Percentiles rank a stretch among this genome's conserved stretches.
Evolutionary conservation across 2,113 vertebrate genomes (phyloP).

Genomic region (Octodon degus): DNA sequence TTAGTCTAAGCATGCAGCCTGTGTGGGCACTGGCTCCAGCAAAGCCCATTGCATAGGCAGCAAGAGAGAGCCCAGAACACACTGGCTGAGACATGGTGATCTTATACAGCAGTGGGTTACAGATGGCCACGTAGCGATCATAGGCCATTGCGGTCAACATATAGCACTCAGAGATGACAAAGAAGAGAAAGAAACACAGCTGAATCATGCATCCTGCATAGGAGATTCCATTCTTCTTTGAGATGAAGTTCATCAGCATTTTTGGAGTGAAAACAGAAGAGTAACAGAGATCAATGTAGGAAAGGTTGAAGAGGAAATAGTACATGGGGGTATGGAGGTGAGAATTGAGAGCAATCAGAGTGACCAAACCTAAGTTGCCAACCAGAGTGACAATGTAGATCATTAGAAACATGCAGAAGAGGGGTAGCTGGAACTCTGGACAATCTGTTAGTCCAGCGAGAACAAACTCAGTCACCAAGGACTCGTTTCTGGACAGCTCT

Average conservation of each 20-base stretch:
- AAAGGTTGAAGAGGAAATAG: conserved; percentile 71
- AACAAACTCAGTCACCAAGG: conserved; percentile 70
- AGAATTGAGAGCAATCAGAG: conserved; percentile 38
- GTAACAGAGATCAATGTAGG: conserved; percentile 66
- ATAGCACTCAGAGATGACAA: conserved; percentile 76
- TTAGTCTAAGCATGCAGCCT: conserved; percentile 67
- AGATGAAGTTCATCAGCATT: conserved; percentile 68
- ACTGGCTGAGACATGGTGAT: conserved; percentile 50
- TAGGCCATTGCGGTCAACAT: conserved; percentile 73
- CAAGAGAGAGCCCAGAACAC: background rate
- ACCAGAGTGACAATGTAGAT: conserved; percentile 31
- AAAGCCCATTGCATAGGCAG: background rate
- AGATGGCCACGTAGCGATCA: conserved; percentile 74
- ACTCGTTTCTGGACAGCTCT: conserved; percentile 44
- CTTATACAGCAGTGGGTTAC: conserved; percentile 56
- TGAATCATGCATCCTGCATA: conserved; percentile 63
- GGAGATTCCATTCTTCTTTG: conserved; percentile 59
- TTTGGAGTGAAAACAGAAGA: conserved; percentile 68
- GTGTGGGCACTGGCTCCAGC: conserved; percentile 46
- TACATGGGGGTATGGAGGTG: conserved; percentile 71
- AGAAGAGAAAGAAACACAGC: conserved; percentile 73
- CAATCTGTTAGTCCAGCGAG: conserved; percentile 65
- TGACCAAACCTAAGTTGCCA: conserved; percentile 61
- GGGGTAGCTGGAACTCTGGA: conserved; percentile 44
- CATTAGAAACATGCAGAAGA: conserved; percentile 63